A percentile compares a stretch with the other conserved stretches of the same genome.
Conservation (phyloP, 2,797 vertebrate genomes). For the Peromyscus eremicus region DNA sequence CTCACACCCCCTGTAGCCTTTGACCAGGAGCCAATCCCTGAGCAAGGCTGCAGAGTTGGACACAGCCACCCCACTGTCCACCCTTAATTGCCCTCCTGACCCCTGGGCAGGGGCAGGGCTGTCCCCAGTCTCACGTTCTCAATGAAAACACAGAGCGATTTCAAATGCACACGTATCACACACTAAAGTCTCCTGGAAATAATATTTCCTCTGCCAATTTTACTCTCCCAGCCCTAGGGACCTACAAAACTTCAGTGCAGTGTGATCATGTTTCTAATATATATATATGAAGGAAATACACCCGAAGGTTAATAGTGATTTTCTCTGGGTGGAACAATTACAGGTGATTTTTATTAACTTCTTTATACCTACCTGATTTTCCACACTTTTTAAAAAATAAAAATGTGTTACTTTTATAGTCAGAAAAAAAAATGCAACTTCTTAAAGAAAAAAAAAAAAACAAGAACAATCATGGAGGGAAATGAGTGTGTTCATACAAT, state of each 20-base stretch:
- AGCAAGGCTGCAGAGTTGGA: background rate
- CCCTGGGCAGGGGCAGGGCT: background rate
- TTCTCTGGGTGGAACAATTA: constrained; percentile 61
- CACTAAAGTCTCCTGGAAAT: constrained; percentile 70
- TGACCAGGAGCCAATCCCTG: background rate
- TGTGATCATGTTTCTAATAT: constrained; percentile 54
- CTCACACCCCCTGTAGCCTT: background rate
- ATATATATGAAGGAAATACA: constrained; percentile 51
- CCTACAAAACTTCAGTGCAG: constrained; percentile 71
- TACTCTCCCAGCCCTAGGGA: constrained; percentile 65
- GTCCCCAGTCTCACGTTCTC: background rate
- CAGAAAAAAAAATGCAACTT: constrained; percentile 58
- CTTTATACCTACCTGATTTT: constrained; percentile 61
- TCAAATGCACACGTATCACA: constrained; percentile 31
- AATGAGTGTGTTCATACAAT: background rate
- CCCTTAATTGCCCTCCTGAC: background rate
- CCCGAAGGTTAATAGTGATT: constrained; percentile 35
- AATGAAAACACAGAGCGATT: constrained; percentile 13
- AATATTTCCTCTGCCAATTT: constrained; percentile 80
- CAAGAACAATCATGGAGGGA: background rate
- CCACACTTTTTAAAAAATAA: constrained; percentile 53
- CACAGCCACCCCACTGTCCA: accelerated
- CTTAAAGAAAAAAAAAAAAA: constrained; percentile 6
- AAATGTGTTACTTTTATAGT: constrained; percentile 58
- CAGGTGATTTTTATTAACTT: constrained; percentile 74